Percentiles rank a stretch among this genome's conserved stretches.
Conservation (phyloP, 2,888 invertebrate genomes). For the Athalia cordata region DNA sequence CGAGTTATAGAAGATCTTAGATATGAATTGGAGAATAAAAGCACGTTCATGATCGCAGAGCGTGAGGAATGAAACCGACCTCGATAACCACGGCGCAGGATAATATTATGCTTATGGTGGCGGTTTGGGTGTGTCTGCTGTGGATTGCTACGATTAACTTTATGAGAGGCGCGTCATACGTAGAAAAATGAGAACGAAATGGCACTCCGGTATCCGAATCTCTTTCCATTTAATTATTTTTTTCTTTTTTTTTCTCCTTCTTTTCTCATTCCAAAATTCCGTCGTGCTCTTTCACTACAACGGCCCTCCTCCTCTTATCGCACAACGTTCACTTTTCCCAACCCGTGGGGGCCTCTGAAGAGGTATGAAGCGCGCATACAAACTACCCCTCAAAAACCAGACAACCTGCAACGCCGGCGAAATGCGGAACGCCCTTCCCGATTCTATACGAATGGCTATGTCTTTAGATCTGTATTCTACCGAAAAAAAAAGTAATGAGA, state of each 20-base stretch:
- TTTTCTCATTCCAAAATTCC: neutral
- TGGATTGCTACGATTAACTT: conserved; percentile 43
- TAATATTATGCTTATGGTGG: neutral
- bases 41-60: neutral
- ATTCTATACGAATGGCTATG: too few species aligned
- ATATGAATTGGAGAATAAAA: conserved; percentile 23
- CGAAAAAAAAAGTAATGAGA: neutral
- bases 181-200: conserved; percentile 13
- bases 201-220: conserved; percentile 12
- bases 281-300: conserved; percentile 35
- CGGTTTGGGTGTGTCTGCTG: conserved; percentile 17
- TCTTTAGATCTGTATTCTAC: too few species aligned
- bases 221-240: conserved; percentile 44
- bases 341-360: conserved; percentile 28
- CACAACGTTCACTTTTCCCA: conserved; percentile 18
- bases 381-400: conserved; percentile 47
- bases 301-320: conserved; percentile 37
- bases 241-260: neutral
- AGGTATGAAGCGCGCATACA: conserved; percentile 45
- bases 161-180: conserved; percentile 27
- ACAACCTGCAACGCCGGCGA: conserved; percentile 25
- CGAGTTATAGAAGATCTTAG: too few species aligned
- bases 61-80: neutral
- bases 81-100: neutral
- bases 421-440: too few species aligned